These are phyloP conservation scores for Knipowitschia caucasica DNA, from an alignment of 2,797 vertebrate genomes.

Conservation along the genomic window DNA sequence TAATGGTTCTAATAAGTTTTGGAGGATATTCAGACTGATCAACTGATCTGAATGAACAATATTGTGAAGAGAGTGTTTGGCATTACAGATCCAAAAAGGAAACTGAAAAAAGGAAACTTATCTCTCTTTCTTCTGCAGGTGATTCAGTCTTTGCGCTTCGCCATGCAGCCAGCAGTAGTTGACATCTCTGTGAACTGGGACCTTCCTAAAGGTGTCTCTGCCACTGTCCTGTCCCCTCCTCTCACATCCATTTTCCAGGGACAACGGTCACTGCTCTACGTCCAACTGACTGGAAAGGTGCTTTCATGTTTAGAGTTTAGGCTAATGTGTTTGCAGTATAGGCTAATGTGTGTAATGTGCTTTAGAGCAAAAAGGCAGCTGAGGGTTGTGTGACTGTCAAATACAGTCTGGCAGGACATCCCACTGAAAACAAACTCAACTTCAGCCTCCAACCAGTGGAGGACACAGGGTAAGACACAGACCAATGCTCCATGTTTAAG, in stretches of 20 bases:
- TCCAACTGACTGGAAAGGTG: constrained; percentile 66
- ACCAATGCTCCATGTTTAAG: too few species aligned
- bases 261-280: constrained; percentile 76
- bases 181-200: constrained; percentile 64
- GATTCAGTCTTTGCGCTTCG: constrained; percentile 76
- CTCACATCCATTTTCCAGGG: constrained; percentile 76
- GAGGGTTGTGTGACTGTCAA: constrained; percentile 64
- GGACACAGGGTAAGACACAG: constrained; percentile 66
- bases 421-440: constrained; percentile 56
- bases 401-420: constrained; percentile 71
- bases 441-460: constrained; percentile 67
- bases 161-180: constrained; percentile 74
- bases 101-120: too few species aligned
- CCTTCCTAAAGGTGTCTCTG: constrained; percentile 69
- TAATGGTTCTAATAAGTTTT: too few species aligned
- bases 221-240: constrained; percentile 67
- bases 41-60: too few species aligned
- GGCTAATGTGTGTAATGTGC: background rate
- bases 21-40: too few species aligned
- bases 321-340: background rate
- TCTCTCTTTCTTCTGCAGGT: constrained; percentile 55
- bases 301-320: background rate
- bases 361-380: constrained; percentile 55
- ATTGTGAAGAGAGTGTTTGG: too few species aligned
- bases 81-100: background rate